Base-by-base conservation (phyloP, 1,140 invertebrate species). In the Luehdorfia chinensis region DNA sequence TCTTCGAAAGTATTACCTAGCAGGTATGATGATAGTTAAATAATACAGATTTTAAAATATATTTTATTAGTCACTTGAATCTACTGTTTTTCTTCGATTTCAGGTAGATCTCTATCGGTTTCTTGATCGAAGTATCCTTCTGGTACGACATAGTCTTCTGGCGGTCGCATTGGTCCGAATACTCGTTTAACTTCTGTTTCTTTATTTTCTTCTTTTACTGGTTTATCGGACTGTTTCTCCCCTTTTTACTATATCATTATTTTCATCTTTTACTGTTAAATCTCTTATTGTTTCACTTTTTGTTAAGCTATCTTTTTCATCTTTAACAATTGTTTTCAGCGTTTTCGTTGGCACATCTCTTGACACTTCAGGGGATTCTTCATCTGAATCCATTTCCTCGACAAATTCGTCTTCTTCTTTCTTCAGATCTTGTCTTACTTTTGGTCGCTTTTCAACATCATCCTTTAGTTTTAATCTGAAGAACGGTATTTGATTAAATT, bases 321-420 rank as follows among this genome's bases (percentile, higher is more conserved):
- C 21, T 27, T 43, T 34, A 49, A 18, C 18, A 11, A 14, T 14
- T 47, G 13, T 12, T 27, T 18, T 47, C 4, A n/a, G n/a, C 43
- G 8, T 43, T 39, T 52, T 36, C 5, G 21, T 14, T 32, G 30
- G 4, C 6, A 21, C 25, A 21, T 41, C 33, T 45, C 50, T 25
- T 16, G 9, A 15, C 14, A 21, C 8, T 37, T 44, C 18, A 11
- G 49, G 9, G 14, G 46, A 36, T 45, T 79, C 84, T 47, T 87
- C 84, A 46, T 87, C 84, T 0, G 84, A 87, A 30, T 87, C 86
- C 50, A 87, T 55, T 72, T 87, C 86, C 71, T 85, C 86, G 2
- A 76, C 72, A 45, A 87, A 87, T 56, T 80, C 83, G 4, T 27
- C 44, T 32, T 80, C 72, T 39, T 75, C 67, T 43, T 63, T 37